Evolutionary conservation across 2,113 vertebrate species (phyloP).

Genomic region (Hippocampus comes): DNA sequence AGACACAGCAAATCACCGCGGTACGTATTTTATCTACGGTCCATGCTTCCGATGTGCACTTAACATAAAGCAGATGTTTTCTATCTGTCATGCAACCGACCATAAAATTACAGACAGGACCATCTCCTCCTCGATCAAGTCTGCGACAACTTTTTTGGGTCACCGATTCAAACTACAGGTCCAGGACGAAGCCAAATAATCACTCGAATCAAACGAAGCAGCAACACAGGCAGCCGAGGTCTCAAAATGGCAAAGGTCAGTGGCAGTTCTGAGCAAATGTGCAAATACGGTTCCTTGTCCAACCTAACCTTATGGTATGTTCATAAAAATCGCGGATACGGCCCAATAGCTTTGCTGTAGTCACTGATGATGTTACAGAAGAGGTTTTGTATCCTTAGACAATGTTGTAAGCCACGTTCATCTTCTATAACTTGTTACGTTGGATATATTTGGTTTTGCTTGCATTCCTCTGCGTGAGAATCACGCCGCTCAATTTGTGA

Average conservation of each 20-base stretch:
- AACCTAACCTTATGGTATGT: background rate
- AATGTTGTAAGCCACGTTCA: background rate
- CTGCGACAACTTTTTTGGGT: slow-evolving; percentile 4
- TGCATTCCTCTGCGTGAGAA: slow-evolving; percentile 13
- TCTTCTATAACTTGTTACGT: background rate
- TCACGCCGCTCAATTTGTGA: background rate
- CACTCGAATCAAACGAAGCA: background rate
- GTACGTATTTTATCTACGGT: background rate
- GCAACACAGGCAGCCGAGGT: background rate
- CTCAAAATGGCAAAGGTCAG: too few relatives aligned
- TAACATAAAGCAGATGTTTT: slow-evolving; percentile 1
- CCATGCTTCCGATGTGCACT: background rate
- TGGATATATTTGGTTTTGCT: slow-evolving; percentile 2
- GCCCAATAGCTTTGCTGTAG: background rate
- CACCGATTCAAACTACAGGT: background rate
- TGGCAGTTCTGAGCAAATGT: too few relatives aligned
- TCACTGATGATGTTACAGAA: background rate
- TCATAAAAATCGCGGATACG: background rate
- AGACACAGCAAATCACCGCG: background rate
- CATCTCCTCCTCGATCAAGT: slow-evolving; percentile 18
- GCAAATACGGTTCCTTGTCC: background rate
- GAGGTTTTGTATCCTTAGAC: background rate
- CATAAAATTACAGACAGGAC: background rate
- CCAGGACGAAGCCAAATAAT: background rate
- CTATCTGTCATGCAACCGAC: background rate